Base-by-base conservation (phyloP, 2,888 invertebrate species). In the Athalia rosae region DNA sequence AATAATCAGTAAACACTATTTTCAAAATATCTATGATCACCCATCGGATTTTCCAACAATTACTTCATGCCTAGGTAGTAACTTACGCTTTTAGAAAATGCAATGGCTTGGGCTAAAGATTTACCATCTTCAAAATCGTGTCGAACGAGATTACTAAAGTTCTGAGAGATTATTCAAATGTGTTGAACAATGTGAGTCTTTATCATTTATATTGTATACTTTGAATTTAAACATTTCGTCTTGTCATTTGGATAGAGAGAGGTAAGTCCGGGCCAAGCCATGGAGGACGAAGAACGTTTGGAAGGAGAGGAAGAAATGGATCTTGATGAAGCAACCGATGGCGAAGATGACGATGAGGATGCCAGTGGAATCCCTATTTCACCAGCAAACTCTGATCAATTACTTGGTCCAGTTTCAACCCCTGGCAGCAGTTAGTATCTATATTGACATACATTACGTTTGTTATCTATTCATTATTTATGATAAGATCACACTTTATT, bases 281-380 rank as follows among this genome's bases (percentile, higher is more conserved):
- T 89, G 89, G 89, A 89, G 83, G 89, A 89, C 85, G 89, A 89
- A 82, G 89, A 89, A 82, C 89, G 89, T 83, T 85, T 89, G 83
- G 90, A 88, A 80, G 89, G 88, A 78, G 92, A 93, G 84, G 92
- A 93, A 89, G 94, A 95, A 89, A 93, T 94, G 91, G 95, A 95
- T 90, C 92, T 94, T 85, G 93, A 95, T 85, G 94, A 94, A 84
- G 94, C 94, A 81, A 94, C 95, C 61, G 95, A 95, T 86, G 93
- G 94, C 79, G 95, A 94, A 84, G 94, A 94, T 83, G 95, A 95
- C 88, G 95, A 93, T 83, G 93, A 92, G 80, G 92, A 93, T 80
- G 90, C 91, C 81, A 89, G 91, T 77, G 92, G 92, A 74, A 92
- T 92, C 83, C 90, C 91, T 69, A 87, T 91, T 79, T 91, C 92